Evolutionary conservation across 2,888 invertebrate species (phyloP), one percentile per base, ranked within the genome.

Genomic region (Idaea aversata): DNA sequence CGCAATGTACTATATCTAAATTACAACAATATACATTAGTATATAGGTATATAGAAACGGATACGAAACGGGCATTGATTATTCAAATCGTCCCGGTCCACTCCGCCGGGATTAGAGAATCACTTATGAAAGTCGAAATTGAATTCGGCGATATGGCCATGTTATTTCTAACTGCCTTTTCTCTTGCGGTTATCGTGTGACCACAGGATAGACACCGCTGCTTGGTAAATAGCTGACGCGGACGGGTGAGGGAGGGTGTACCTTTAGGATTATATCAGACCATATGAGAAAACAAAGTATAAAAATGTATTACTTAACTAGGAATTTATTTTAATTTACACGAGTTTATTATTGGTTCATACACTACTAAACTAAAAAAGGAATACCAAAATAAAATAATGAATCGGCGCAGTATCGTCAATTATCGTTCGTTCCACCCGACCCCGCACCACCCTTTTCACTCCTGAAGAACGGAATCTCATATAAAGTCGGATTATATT

Each of bases 121-220:
- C 80, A 76, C 80, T 80, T 82, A 81, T 77, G 77, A 80, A 80
- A 81, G 75, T 75, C 76, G 71, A 67, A 82, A 83, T 82, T 80
- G 78, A 80, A 80, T 80, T 77, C 65, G 68, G 70, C 60, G 66
- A 74, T 69, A 72, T 65, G 66, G 34, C 57, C 61, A 61, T 70
- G 67, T 70, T 73, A 72, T 73, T 70, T 70, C 68, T 70, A 73
- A 72, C 69, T 67, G 66, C 47, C 59, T 61, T 47, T 61, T 63
- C 65, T 61, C 64, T 15, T 34, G 63, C 62, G 57, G 57, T 61
- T 7, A 59, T 4, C 47, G 47, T 47, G 47, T 47, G 47, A 47
- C 47, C 47, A 47, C 47, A 13, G 47, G 13, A 47, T 6, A 7
- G 10, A 47, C 47, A 10, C 47, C 47, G 13, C 47, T 47, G 3